Percentiles rank a stretch among this genome's conserved stretches.
phyloP scores from a whole-genome alignment of 2,113 vertebrate species.

The Gambusia holbrooki region DNA sequence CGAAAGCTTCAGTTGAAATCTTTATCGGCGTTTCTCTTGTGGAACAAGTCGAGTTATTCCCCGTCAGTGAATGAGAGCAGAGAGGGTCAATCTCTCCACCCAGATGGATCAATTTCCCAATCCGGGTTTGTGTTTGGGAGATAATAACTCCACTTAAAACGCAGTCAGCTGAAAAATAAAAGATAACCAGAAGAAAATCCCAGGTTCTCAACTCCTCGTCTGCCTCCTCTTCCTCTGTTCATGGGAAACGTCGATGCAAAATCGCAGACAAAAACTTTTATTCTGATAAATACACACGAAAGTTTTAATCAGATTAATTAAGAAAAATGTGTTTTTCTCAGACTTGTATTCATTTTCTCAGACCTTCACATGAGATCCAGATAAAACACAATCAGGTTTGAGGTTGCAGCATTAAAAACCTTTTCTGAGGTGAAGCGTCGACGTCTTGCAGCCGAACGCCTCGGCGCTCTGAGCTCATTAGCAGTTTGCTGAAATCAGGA shows the following conservation, averaged over 20 bases:
- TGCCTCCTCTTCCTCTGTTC: neutral
- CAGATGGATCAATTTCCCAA: conserved; percentile 52
- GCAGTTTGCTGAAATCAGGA: conserved; percentile 10
- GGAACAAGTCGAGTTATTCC: conserved; percentile 35
- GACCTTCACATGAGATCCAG: too few relatives aligned
- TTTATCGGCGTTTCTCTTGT: conserved; percentile 11
- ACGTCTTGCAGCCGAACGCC: neutral
- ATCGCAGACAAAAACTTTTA: neutral
- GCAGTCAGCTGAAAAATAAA: conserved; percentile 23
- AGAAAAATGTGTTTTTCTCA: too few relatives aligned
- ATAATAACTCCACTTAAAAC: conserved; percentile 54
- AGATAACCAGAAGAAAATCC: neutral
- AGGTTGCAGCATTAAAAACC: too few relatives aligned
- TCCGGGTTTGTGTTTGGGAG: conserved; percentile 43
- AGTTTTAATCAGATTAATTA: too few relatives aligned
- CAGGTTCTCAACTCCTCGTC: conserved; percentile 1
- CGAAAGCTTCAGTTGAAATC: conserved; percentile 20
- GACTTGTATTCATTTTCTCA: too few relatives aligned
- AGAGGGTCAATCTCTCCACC: conserved; percentile 15
- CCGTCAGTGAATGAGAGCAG: conserved; percentile 20
- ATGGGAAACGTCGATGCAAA: neutral
- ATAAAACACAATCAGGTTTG: neutral
- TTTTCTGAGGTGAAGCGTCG: neutral
- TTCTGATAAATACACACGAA: neutral
- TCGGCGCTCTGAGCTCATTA: neutral